Evolutionary conservation across 2,888 invertebrate species (phyloP).

Genomic region (Ramazzottius varieornatus): DNA sequence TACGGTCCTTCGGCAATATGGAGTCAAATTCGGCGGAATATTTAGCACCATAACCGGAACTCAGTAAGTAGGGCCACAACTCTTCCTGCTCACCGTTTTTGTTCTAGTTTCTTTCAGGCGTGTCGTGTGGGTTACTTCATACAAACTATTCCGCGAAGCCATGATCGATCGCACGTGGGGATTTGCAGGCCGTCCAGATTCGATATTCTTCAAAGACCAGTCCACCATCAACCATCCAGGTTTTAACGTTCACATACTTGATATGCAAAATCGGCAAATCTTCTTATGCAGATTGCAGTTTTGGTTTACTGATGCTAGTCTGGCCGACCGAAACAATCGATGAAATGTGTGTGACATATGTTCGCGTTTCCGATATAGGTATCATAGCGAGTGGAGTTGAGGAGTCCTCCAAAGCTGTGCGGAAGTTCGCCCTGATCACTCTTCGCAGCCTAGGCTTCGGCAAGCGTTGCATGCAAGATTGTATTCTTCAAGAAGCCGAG

Average conservation of each 20-base stretch:
- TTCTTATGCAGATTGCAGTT: no score
- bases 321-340: no score
- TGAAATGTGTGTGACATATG: no score
- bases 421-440: background rate
- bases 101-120: background rate
- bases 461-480: background rate
- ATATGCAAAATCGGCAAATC: no score
- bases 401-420: background rate
- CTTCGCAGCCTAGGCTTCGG: background rate
- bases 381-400: background rate
- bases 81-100: background rate
- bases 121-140: background rate
- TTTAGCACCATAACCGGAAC: background rate
- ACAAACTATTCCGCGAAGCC: background rate
- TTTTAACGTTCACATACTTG: no score
- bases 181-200: background rate
- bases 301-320: no score
- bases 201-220: background rate
- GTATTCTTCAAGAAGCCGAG: background rate
- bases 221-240: background rate
- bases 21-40: background rate
- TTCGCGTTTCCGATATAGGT: background rate
- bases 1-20: background rate
- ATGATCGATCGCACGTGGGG: background rate
- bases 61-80: background rate